Conservation (phyloP, 2,888 invertebrate genomes). For the Ophion obscuratus region DNA sequence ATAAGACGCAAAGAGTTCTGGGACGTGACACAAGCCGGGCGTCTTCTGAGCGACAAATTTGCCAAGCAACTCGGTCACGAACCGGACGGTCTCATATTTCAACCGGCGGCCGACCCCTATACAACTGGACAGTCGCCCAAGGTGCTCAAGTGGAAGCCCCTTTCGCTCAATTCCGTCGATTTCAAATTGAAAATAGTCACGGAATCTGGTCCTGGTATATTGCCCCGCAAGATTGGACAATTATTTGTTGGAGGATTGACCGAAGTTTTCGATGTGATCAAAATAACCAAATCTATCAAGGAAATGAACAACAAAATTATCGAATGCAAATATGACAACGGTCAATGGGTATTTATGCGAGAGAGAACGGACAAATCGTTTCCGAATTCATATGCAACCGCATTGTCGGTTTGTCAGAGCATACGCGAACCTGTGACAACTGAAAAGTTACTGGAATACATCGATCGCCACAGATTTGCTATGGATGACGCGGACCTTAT, state of each 20-base stretch:
- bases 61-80: conserved; percentile 94
- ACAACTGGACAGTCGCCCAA: conserved; percentile 91
- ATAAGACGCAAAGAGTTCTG: conserved; percentile 96
- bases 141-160: conserved; percentile 99
- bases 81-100: conserved; percentile 99
- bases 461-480: conserved; percentile 87
- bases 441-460: conserved; percentile 90
- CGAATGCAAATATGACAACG: conserved; percentile 94
- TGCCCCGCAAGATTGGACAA: conserved; percentile 89
- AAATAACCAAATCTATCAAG: conserved; percentile 91
- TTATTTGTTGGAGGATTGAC: conserved; percentile 92
- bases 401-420: conserved; percentile 93
- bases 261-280: conserved; percentile 89
- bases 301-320: conserved; percentile 96
- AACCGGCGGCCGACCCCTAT: conserved; percentile 95
- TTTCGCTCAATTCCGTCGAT: conserved; percentile 97
- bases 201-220: conserved; percentile 89
- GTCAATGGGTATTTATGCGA: conserved; percentile 96
- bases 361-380: conserved; percentile 98
- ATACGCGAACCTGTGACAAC: conserved; percentile 94
- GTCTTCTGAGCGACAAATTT: conserved; percentile 93
- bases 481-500: conserved; percentile 89
- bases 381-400: conserved; percentile 96
- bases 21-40: conserved; percentile 90
- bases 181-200: conserved; percentile 94